Conservation (phyloP, 2,888 invertebrate species). For the Griposia aprilina region DNA sequence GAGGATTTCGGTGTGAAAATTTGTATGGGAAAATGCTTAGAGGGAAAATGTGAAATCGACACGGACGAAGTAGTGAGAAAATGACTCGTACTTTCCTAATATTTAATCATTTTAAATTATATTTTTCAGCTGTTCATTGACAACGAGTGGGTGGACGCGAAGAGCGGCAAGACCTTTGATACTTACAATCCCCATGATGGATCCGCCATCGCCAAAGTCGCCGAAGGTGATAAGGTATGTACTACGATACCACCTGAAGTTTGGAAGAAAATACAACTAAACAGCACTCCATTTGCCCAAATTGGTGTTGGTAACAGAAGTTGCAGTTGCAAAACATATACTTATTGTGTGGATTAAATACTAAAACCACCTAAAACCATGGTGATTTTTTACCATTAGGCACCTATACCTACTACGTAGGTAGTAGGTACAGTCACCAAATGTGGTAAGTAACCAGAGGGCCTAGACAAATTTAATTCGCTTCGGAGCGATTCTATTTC, state of each 20-base stretch:
- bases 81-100: background rate
- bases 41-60: background rate
- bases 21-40: background rate
- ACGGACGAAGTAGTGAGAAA: background rate
- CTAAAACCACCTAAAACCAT: background rate
- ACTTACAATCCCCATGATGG: conserved; percentile 94
- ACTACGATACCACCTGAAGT: background rate
- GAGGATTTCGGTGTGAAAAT: background rate
- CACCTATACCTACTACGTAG: background rate
- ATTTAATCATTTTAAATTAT: background rate
- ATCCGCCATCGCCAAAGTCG: conserved; percentile 93
- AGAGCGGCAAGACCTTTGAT: conserved; percentile 95
- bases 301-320: background rate
- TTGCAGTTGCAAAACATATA: background rate
- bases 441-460: too few relatives aligned
- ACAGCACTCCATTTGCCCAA: background rate
- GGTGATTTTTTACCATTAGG: background rate
- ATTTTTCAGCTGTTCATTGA: conserved; percentile 79
- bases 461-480: too few relatives aligned
- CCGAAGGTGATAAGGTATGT: conserved; percentile 95
- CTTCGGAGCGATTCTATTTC: too few relatives aligned
- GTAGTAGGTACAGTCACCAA: background rate
- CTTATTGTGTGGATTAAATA: background rate
- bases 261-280: background rate
- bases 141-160: conserved; percentile 92